Evolutionary conservation across 2,113 vertebrate species (phyloP).

Genomic region (Nannobrachium achirus): DNA sequence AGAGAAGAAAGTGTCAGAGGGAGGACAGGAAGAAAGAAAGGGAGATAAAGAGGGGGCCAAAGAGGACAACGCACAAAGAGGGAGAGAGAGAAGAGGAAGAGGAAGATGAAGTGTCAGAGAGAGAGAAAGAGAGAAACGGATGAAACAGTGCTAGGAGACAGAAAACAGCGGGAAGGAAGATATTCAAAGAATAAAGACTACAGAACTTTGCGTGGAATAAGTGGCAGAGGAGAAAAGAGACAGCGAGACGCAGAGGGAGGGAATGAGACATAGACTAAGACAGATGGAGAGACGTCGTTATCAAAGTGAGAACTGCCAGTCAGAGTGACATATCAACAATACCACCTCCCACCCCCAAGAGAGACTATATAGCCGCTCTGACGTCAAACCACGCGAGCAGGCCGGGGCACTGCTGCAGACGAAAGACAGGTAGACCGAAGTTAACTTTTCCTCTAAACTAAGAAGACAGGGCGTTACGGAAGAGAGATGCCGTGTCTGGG

Average conservation of each 20-base stretch:
- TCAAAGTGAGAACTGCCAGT: slow-evolving; percentile 68
- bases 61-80: not conserved
- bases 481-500: slow-evolving; percentile 39
- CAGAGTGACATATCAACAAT: slow-evolving; percentile 54
- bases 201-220: slow-evolving; percentile 11
- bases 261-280: not conserved
- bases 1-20: not conserved
- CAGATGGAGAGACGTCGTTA: slow-evolving; percentile 44
- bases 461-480: slow-evolving; percentile 52
- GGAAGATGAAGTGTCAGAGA: slow-evolving; percentile 1
- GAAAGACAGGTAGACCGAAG: slow-evolving; percentile 32
- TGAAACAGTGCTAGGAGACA: slow-evolving; percentile 23
- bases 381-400: slow-evolving; percentile 41
- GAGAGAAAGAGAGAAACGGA: slow-evolving; percentile 29
- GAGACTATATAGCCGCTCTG: slow-evolving; percentile 56
- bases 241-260: not conserved
- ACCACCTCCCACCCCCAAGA: slow-evolving; percentile 43
- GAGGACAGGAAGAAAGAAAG: not conserved
- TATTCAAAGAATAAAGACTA: slow-evolving; percentile 37
- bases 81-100: slow-evolving; percentile 28
- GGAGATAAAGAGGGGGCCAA: not conserved
- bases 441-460: slow-evolving; percentile 57
- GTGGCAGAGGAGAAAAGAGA: slow-evolving; percentile 5
- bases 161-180: slow-evolving; percentile 19
- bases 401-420: slow-evolving; percentile 33